Percentiles rank a stretch among this genome's conserved stretches.
These are phyloP conservation scores for Pygocentrus nattereri DNA, from an alignment of 2,797 vertebrate species.

Conservation along the genomic window DNA sequence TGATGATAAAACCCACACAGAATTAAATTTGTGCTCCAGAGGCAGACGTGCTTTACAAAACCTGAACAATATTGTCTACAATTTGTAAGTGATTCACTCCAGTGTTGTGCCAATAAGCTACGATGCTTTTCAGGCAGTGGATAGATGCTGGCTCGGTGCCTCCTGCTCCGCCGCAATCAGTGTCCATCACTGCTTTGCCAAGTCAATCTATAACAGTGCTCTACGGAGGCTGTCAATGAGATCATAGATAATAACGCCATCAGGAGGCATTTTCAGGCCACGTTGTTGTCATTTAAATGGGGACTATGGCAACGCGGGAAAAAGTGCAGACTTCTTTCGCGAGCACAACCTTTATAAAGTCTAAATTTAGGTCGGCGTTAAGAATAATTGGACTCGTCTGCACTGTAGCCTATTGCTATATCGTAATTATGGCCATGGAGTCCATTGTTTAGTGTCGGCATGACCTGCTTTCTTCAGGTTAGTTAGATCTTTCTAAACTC, in stretches of 20 bases:
- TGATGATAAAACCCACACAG: not conserved
- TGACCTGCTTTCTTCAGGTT: not conserved
- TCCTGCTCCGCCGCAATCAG: conserved; percentile 26
- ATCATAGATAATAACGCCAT: conserved; percentile 22
- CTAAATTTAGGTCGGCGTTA: not conserved
- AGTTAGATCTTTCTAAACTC: not conserved
- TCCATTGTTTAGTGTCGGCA: not conserved
- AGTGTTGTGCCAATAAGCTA: not conserved
- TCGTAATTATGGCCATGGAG: not conserved
- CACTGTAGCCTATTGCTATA: not conserved
- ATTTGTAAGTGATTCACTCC: conserved; percentile 26
- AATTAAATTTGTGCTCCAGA: conserved; percentile 1
- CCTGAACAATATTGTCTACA: conserved; percentile 13
- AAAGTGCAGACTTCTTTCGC: not conserved
- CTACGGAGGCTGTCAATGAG: conserved; percentile 12
- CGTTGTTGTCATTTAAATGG: not conserved
- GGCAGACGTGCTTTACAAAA: conserved; percentile 16
- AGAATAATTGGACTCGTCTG: conserved; percentile 9
- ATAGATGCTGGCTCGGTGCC: conserved; percentile 23
- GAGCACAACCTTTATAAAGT: not conserved
- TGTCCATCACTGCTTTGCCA: conserved; percentile 38
- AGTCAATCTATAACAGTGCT: conserved; percentile 18
- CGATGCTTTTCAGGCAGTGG: not conserved
- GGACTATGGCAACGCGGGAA: conserved; percentile 13
- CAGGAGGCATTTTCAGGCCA: conserved; percentile 12